phyloP scores from a whole-genome alignment of 2,113 vertebrate genomes.

The Todiramphus saurophagus region DNA sequence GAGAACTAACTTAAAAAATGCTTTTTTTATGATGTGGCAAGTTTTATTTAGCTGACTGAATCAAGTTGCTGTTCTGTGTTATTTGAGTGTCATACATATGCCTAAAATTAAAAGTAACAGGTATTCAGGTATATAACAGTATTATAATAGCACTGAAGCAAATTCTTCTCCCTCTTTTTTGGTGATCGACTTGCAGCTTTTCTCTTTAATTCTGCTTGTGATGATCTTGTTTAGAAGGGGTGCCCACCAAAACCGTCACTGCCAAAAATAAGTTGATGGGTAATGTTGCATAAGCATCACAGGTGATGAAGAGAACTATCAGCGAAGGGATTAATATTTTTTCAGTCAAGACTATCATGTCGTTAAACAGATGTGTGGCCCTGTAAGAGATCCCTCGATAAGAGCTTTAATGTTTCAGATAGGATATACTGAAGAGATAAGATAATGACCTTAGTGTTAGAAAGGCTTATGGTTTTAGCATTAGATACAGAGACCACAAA shows the following conservation, averaged over 20 bases:
- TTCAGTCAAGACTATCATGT: background rate
- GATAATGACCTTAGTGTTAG: slow-evolving; percentile 1
- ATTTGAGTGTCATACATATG: background rate
- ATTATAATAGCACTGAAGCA: background rate
- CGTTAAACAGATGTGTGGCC: background rate
- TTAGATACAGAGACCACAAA: background rate
- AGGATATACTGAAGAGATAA: background rate
- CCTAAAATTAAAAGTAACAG: background rate
- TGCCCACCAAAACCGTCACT: background rate
- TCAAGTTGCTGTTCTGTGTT: background rate
- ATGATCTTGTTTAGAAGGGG: background rate
- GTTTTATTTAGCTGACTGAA: background rate
- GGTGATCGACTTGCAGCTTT: background rate
- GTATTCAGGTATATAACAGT: background rate
- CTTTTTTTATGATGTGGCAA: background rate
- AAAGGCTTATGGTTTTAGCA: slow-evolving; percentile 13
- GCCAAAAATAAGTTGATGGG: background rate
- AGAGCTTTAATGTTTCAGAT: background rate
- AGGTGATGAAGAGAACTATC: background rate
- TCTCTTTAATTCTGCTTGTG: background rate
- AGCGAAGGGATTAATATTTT: background rate
- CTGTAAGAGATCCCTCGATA: background rate
- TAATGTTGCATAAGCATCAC: background rate
- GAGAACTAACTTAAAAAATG: background rate
- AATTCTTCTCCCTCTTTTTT: background rate